A percentile compares a stretch with the other conserved stretches of the same genome.
Evolutionary conservation across 2,888 invertebrate species (phyloP).

Genomic region (Ormyrus rosae): DNA sequence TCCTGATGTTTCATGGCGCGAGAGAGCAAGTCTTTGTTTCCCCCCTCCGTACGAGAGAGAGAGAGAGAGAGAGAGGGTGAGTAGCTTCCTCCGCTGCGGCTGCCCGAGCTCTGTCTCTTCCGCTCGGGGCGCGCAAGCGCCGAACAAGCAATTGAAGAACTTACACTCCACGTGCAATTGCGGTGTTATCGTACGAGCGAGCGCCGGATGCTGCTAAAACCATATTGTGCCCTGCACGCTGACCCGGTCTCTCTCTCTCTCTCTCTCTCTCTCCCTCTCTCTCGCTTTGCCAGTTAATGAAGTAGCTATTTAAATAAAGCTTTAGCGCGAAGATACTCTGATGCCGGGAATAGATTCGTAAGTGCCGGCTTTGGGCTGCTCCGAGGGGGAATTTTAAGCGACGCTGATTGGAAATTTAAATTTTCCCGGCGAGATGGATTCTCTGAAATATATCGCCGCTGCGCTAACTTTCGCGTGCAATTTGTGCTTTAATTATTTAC

Average conservation of each 20-base stretch:
- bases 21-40: slow-evolving; percentile 28
- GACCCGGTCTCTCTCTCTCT: too few species aligned
- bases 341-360: not conserved
- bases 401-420: too few species aligned
- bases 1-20: slow-evolving; percentile 15
- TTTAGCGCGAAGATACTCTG: too few species aligned
- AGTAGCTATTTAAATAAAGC: too few species aligned
- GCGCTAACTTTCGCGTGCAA: too few species aligned
- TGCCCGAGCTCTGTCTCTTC: not conserved
- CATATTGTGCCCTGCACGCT: not conserved
- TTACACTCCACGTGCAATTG: slow-evolving; percentile 1
- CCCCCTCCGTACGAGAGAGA: not conserved
- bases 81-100: not conserved
- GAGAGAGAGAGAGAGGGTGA: too few species aligned
- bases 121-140: not conserved
- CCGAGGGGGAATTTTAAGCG: too few species aligned
- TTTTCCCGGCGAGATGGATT: too few species aligned
- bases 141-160: slow-evolving; percentile 18
- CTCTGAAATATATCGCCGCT: too few species aligned
- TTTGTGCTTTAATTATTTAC: too few species aligned
- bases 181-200: not conserved
- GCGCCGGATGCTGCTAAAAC: not conserved
- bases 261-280: too few species aligned
- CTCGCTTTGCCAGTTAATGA: too few species aligned
- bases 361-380: not conserved